A percentile compares a stretch with the other conserved stretches of the same genome.
phyloP scores from a whole-genome alignment of 2,797 vertebrate species.

The Siniperca obscura region DNA sequence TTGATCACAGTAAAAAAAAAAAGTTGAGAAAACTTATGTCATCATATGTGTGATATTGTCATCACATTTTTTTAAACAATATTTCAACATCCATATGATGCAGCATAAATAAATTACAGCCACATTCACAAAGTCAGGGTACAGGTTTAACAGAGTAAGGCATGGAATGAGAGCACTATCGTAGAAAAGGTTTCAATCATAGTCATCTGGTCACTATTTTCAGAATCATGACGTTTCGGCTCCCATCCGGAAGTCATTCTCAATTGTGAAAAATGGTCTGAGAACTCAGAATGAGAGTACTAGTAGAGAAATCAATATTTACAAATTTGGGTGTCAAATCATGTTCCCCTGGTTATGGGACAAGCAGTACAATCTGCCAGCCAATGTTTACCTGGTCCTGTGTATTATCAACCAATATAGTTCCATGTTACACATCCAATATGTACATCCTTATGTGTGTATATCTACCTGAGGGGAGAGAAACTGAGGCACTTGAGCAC shows the following conservation, averaged over 20 bases:
- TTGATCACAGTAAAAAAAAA: background rate
- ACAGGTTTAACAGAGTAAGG: background rate
- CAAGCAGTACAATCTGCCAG: background rate
- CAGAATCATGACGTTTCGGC: too few species aligned
- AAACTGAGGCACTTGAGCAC: constrained; percentile 99
- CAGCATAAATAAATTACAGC: background rate
- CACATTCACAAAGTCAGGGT: background rate
- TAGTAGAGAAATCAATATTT: background rate
- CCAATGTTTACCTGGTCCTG: background rate
- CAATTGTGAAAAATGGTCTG: too few species aligned
- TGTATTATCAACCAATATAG: background rate
- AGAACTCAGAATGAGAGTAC: background rate
- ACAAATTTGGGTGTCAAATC: background rate
- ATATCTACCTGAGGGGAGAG: constrained; percentile 96
- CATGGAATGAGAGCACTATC: background rate
- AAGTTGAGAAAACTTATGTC: background rate
- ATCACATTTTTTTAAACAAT: background rate
- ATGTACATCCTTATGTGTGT: background rate
- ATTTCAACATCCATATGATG: background rate
- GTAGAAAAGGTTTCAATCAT: too few species aligned
- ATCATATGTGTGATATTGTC: background rate
- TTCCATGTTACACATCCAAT: background rate
- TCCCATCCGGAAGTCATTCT: too few species aligned
- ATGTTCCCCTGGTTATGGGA: background rate
- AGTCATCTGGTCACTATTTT: too few species aligned